These are phyloP conservation scores for Pachliopta kotzebuea DNA, from an alignment of 2,888 invertebrate genomes.

Conservation along the genomic window DNA sequence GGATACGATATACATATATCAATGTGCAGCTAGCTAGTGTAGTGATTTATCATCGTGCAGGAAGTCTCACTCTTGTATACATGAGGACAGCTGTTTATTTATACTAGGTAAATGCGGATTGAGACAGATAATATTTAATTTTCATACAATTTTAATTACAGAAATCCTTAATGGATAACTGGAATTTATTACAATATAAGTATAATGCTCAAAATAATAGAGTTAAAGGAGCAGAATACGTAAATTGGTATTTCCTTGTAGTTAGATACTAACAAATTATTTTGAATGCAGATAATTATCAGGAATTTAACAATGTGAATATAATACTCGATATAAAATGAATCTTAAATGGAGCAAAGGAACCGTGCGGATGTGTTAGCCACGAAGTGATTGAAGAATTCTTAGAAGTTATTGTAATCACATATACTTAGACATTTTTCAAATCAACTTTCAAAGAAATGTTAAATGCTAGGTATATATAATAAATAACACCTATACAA, in stretches of 20 bases:
- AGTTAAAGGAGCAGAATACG: no score
- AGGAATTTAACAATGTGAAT: conserved; percentile 60
- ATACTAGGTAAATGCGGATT: not conserved
- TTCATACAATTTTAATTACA: no score
- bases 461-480: conserved; percentile 6
- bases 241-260: no score
- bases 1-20: no score
- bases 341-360: conserved; percentile 64
- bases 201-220: no score
- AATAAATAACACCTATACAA: conserved; percentile 9
- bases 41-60: no score
- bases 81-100: no score
- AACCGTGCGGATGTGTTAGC: conserved; percentile 53
- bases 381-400: conserved; percentile 53
- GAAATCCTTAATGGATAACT: no score
- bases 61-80: no score
- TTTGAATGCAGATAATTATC: conserved; percentile 50
- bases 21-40: no score
- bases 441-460: conserved; percentile 20
- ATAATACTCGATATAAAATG: conserved; percentile 68
- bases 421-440: conserved; percentile 17
- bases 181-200: no score
- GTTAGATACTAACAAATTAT: conserved; percentile 24
- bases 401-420: conserved; percentile 41
- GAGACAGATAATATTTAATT: not conserved